A percentile compares a stretch with the other conserved stretches of the same genome.
These are phyloP conservation scores for Cerastis rubricosa DNA, from an alignment of 2,888 invertebrate genomes.

Conservation along the genomic window DNA sequence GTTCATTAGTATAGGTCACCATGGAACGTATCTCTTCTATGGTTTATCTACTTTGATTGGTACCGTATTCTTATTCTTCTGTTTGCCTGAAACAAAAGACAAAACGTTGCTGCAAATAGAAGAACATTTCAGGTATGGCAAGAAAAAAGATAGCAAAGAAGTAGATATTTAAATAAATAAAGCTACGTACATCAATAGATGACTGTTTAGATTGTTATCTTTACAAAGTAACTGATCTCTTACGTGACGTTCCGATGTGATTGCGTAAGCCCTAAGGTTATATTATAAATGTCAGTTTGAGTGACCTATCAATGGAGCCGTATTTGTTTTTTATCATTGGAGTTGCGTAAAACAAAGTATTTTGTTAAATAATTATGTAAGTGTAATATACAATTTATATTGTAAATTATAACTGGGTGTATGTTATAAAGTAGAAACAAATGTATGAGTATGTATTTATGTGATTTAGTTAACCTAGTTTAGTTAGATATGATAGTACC, in stretches of 20 bases:
- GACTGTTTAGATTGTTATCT: constrained; percentile 12
- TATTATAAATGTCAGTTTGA: constrained; percentile 22
- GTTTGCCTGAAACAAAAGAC: constrained; percentile 93
- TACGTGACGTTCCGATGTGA: constrained; percentile 16
- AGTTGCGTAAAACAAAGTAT: constrained; percentile 51
- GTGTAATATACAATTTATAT: constrained; percentile 32
- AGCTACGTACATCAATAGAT: constrained; percentile 10
- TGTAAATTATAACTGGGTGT: constrained; percentile 31
- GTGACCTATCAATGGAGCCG: constrained; percentile 19
- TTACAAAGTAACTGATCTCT: constrained; percentile 52
- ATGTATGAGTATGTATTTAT: constrained; percentile 35
- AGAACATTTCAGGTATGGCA: constrained; percentile 87
- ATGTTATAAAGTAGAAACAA: background rate
- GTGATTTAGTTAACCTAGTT: constrained; percentile 65
- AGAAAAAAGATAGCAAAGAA: constrained; percentile 72
- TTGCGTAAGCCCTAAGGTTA: constrained; percentile 38
- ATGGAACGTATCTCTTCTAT: constrained; percentile 92
- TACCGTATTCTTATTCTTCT: constrained; percentile 91
- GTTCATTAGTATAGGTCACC: constrained; percentile 89
- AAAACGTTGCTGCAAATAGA: constrained; percentile 93
- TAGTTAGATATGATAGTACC: constrained; percentile 60
- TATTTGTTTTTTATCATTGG: constrained; percentile 44
- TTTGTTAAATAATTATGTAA: constrained; percentile 37
- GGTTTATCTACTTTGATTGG: constrained; percentile 91
- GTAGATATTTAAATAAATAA: constrained; percentile 50